These are phyloP conservation scores for Aphelenchoides fujianensis DNA, from an alignment of 1,140 invertebrate genomes.

Conservation along the genomic window DNA sequence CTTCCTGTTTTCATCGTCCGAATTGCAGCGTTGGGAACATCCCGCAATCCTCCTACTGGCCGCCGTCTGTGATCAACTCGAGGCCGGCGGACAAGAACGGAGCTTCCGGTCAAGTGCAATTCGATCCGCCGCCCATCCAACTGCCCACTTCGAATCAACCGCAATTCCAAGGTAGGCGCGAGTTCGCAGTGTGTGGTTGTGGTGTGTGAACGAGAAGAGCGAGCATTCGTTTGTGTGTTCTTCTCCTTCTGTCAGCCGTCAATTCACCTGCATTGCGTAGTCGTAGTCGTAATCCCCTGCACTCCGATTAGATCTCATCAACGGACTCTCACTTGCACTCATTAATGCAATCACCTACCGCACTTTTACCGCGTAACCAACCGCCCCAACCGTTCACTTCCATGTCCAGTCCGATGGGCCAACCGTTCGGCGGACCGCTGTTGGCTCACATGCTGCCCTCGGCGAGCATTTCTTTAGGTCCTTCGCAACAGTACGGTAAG, in stretches of 20 bases:
- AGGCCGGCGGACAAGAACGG: background rate
- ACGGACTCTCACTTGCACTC: constrained; percentile 6
- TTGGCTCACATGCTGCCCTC: background rate
- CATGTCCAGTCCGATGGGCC: background rate
- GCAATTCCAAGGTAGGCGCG: background rate
- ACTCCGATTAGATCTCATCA: background rate
- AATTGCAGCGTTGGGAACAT: background rate
- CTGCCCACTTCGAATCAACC: background rate
- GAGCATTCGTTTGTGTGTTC: too few species aligned
- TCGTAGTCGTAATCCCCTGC: too few species aligned
- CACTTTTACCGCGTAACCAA: constrained; percentile 5
- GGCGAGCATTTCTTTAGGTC: background rate
- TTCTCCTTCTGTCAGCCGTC: too few species aligned
- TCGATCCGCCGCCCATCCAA: background rate
- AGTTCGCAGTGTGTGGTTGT: background rate
- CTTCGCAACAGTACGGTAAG: constrained; percentile 10
- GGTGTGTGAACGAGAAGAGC: too few species aligned
- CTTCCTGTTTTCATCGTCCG: background rate
- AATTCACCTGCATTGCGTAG: too few species aligned
- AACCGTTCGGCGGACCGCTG: background rate
- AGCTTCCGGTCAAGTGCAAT: background rate
- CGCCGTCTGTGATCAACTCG: background rate
- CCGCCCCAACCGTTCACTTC: background rate
- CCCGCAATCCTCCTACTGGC: background rate
- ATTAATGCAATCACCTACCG: constrained; percentile 11